These are phyloP conservation scores for Propithecus deckenii DNA, from an alignment of 2,797 vertebrate genomes.

Conservation along the genomic window DNA sequence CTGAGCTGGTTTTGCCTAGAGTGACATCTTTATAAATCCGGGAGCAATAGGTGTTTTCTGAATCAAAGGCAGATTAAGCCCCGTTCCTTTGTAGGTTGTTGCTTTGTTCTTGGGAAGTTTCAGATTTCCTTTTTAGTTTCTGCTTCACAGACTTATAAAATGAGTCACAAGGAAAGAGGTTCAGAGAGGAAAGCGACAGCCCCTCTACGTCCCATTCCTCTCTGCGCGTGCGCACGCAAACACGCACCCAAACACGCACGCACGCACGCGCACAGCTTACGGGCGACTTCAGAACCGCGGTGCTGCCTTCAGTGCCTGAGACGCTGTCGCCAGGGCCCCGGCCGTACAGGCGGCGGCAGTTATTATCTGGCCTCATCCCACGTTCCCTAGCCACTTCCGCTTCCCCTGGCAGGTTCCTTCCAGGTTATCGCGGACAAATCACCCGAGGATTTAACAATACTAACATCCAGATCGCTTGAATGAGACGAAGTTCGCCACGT, in stretches of 20 bases:
- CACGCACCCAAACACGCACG: fast-evolving
- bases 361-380: background rate
- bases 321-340: background rate
- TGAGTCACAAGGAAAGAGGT: conserved; percentile 25
- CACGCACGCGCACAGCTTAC: fast-evolving
- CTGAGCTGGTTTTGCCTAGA: background rate
- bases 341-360: background rate
- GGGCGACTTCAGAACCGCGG: background rate
- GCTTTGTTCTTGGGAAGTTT: conserved; percentile 60
- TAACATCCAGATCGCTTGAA: background rate
- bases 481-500: background rate
- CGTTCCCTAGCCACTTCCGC: background rate
- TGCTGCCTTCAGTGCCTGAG: no score
- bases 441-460: background rate
- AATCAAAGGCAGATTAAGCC: background rate
- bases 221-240: fast-evolving
- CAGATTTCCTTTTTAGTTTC: conserved; percentile 44
- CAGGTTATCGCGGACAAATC: background rate
- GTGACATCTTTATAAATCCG: background rate
- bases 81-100: background rate
- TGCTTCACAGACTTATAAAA: conserved; percentile 47
- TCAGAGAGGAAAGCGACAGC: background rate
- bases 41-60: conserved; percentile 27
- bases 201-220: background rate
- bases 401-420: background rate